Evolutionary conservation across 1,140 invertebrate species (phyloP).

Genomic region (Drosophila mauritiana): DNA sequence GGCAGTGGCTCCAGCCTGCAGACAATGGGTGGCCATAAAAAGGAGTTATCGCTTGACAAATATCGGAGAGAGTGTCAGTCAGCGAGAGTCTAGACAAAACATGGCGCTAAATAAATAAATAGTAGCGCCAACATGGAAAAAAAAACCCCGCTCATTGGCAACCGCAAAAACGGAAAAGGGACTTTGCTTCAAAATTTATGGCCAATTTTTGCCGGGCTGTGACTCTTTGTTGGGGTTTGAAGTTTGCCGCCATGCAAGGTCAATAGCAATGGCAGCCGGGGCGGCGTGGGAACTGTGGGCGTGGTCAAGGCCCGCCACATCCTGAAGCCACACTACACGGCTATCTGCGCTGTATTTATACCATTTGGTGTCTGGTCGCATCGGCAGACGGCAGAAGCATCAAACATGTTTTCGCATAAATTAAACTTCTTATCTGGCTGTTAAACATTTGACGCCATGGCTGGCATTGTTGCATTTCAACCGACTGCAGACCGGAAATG

Average conservation of each 20-base stretch:
- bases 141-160: slow-evolving; percentile 50
- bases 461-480: slow-evolving; percentile 40
- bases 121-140: slow-evolving; percentile 23
- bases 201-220: slow-evolving; percentile 35
- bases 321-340: slow-evolving; percentile 25
- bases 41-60: slow-evolving; percentile 74
- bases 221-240: slow-evolving; percentile 34
- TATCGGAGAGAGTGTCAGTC: slow-evolving; percentile 63
- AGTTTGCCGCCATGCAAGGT: slow-evolving; percentile 54
- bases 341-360: slow-evolving; percentile 12
- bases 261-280: slow-evolving; percentile 48
- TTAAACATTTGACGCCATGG: slow-evolving; percentile 80
- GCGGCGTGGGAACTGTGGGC: slow-evolving; percentile 32
- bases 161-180: slow-evolving; percentile 65
- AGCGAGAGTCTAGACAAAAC: slow-evolving; percentile 73
- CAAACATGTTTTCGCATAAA: slow-evolving; percentile 84
- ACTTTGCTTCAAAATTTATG: slow-evolving; percentile 62
- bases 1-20: slow-evolving; percentile 19
- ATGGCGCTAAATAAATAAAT: slow-evolving; percentile 83
- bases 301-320: slow-evolving; percentile 35
- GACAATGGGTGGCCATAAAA: slow-evolving; percentile 67
- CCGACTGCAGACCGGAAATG: slow-evolving; percentile 58
- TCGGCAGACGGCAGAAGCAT: slow-evolving; percentile 35
- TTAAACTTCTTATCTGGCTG: slow-evolving; percentile 83
- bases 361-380: slow-evolving; percentile 21